phyloP scores from a whole-genome alignment of 2,888 invertebrate genomes.

The Cordilura impudica region DNA sequence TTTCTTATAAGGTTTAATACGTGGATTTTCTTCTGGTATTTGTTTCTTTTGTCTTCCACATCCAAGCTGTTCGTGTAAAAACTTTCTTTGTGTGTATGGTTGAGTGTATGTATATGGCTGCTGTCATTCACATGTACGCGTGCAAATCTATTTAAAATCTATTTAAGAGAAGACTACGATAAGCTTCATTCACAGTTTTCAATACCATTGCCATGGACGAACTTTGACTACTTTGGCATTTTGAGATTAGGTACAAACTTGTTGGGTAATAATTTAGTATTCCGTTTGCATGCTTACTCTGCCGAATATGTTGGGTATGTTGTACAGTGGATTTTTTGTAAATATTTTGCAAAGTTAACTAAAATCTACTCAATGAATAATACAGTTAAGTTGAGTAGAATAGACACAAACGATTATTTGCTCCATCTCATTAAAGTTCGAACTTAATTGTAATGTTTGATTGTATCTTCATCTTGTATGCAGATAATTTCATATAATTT shows the following conservation, averaged over 20 bases:
- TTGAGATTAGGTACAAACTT: conserved; percentile 33
- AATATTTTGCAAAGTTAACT: too few species aligned
- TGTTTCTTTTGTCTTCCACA: background rate
- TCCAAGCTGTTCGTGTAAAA: conserved; percentile 22
- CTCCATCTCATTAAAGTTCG: too few species aligned
- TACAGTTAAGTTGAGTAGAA: too few species aligned
- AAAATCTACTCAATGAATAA: too few species aligned
- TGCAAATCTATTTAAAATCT: conserved; percentile 63
- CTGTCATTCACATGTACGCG: conserved; percentile 55
- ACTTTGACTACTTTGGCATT: conserved; percentile 52
- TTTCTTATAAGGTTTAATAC: conserved; percentile 37
- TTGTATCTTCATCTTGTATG: too few species aligned
- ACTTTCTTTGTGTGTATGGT: conserved; percentile 20
- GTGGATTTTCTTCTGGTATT: conserved; percentile 4
- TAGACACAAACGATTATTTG: too few species aligned
- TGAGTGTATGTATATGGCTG: conserved; percentile 36
- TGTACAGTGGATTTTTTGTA: too few species aligned
- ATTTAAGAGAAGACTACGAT: conserved; percentile 56
- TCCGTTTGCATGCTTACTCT: conserved; percentile 48
- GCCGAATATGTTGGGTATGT: too few species aligned
- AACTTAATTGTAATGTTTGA: too few species aligned
- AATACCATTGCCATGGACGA: conserved; percentile 58
- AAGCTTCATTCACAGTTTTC: conserved; percentile 57
- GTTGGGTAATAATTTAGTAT: conserved; percentile 57
- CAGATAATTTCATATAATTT: too few species aligned